Conservation (phyloP, 2,888 invertebrate species). For the Monochamus alternatus region DNA sequence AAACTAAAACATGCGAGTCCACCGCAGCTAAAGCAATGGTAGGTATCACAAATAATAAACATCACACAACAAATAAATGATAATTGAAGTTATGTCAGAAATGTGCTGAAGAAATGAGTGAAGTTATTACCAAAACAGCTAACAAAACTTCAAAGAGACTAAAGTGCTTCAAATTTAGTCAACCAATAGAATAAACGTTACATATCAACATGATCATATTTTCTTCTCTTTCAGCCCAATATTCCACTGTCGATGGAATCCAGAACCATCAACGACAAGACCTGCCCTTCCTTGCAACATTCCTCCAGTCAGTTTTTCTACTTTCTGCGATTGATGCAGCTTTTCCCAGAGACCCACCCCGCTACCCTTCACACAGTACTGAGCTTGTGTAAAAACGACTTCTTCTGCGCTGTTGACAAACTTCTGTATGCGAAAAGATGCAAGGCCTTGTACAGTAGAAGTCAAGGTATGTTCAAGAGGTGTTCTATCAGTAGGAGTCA, state of each 20-base stretch:
- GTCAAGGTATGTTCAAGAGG: slow-evolving; percentile 42
- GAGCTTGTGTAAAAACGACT: slow-evolving; percentile 66
- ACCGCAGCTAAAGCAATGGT: slow-evolving; percentile 38
- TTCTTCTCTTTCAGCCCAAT: slow-evolving; percentile 12
- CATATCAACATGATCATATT: not conserved
- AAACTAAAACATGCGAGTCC: slow-evolving; percentile 55
- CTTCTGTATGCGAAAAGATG: slow-evolving; percentile 66
- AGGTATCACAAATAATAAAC: slow-evolving; percentile 34
- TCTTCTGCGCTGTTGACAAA: slow-evolving; percentile 68
- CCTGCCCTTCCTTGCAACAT: slow-evolving; percentile 57
- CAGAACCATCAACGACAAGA: slow-evolving; percentile 38
- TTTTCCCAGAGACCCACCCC: slow-evolving; percentile 69
- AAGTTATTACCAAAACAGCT: too few relatives aligned
- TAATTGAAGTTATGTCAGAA: too few relatives aligned
- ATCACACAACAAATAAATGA: too few relatives aligned
- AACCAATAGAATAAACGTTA: too few relatives aligned
- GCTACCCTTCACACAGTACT: slow-evolving; percentile 68
- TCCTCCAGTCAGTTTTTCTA: slow-evolving; percentile 68
- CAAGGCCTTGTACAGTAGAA: slow-evolving; percentile 52
- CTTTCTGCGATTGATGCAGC: slow-evolving; percentile 68
- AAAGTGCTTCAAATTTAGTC: too few relatives aligned
- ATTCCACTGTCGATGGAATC: slow-evolving; percentile 18
- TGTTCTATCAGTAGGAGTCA: slow-evolving; percentile 28
- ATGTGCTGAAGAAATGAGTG: too few relatives aligned
- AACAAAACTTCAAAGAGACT: not conserved